phyloP scores from a whole-genome alignment of 2,113 vertebrate genomes.

The Aegotheles bennettii region DNA sequence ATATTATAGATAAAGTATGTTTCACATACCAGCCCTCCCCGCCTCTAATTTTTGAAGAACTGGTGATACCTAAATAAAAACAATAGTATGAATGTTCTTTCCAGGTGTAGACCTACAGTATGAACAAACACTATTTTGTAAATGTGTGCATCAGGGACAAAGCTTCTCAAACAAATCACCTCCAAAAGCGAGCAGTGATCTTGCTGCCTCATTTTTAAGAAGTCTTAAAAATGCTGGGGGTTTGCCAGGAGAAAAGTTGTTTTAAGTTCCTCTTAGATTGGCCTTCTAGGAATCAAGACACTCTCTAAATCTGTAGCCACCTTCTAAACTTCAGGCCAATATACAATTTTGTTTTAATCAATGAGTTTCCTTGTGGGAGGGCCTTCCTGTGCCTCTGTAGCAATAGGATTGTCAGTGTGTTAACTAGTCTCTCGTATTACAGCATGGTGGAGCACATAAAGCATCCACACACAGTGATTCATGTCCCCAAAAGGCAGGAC shows the following conservation, averaged over 20 bases:
- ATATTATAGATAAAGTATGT: neutral
- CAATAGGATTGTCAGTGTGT: accelerated
- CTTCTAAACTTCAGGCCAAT: neutral
- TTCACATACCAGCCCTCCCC: neutral
- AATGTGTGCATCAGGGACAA: neutral
- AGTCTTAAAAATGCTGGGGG: neutral
- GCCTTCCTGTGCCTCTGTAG: neutral
- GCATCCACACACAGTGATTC: neutral
- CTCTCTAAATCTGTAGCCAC: neutral
- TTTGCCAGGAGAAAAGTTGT: neutral
- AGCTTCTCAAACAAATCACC: neutral
- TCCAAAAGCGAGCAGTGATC: neutral
- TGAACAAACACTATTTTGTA: neutral
- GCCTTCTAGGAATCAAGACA: neutral
- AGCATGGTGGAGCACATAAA: accelerated
- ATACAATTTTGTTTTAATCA: neutral
- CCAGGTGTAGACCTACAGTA: neutral
- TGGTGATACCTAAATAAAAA: neutral
- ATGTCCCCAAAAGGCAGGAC: neutral
- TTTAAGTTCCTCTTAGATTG: neutral
- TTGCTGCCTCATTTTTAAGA: neutral
- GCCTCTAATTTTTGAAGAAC: neutral
- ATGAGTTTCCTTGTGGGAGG: neutral
- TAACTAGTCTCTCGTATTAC: neutral
- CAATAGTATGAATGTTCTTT: neutral